Conservation (phyloP, 1,140 invertebrate genomes). For the Drosophila kanapiae region DNA sequence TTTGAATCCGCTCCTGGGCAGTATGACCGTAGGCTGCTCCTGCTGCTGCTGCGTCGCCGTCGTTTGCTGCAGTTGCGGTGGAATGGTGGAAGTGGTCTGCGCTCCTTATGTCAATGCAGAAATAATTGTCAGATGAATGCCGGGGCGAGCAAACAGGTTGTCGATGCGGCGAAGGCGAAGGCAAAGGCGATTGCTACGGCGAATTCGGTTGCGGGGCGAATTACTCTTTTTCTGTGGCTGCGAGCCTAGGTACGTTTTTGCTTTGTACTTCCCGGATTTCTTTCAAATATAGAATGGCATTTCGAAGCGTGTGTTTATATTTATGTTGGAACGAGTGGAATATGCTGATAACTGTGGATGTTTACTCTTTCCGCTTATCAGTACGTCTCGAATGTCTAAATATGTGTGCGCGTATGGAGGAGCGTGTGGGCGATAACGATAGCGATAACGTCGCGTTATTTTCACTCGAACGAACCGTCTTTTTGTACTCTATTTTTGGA, state of each 20-base stretch:
- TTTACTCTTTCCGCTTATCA: constrained; percentile 63
- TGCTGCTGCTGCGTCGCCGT: constrained; percentile 62
- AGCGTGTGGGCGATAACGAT: constrained; percentile 50
- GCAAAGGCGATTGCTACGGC: constrained; percentile 24
- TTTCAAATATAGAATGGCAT: constrained; percentile 68
- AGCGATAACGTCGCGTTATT: constrained; percentile 44
- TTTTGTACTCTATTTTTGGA: constrained; percentile 45
- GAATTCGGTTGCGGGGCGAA: constrained; percentile 47
- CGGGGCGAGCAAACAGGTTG: constrained; percentile 78
- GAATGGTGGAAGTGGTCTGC: constrained; percentile 71
- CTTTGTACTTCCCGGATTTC: constrained; percentile 19
- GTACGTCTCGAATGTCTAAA: constrained; percentile 35
- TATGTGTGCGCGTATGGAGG: constrained; percentile 15
- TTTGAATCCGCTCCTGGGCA: constrained; percentile 35
- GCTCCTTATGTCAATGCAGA: constrained; percentile 62
- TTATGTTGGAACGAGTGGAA: constrained; percentile 42
- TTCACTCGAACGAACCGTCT: constrained; percentile 23
- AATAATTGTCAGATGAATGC: constrained; percentile 52
- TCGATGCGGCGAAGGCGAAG: constrained; percentile 59
- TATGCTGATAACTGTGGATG: constrained; percentile 41
- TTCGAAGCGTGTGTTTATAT: constrained; percentile 52
- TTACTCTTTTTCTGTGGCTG: constrained; percentile 27
- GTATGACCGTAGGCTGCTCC: constrained; percentile 15
- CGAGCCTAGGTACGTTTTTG: constrained; percentile 19
- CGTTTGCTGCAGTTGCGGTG: constrained; percentile 72